phyloP scores from a whole-genome alignment of 2,113 vertebrate species.

The Elephas maximus region DNA sequence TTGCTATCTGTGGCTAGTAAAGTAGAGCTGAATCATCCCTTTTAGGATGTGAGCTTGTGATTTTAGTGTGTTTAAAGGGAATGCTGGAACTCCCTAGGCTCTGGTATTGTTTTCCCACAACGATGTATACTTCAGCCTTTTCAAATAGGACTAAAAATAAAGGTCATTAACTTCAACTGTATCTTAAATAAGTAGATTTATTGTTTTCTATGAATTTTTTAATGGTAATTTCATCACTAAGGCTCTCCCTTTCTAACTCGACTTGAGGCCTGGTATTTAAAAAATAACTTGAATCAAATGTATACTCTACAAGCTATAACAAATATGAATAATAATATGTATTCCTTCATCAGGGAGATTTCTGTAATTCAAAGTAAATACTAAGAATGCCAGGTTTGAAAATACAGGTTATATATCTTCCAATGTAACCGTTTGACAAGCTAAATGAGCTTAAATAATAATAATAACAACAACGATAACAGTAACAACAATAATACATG shows the following conservation, averaged over 20 bases:
- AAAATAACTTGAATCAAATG: slow-evolving; percentile 59
- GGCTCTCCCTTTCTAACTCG: slow-evolving; percentile 9
- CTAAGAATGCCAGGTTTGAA: background rate
- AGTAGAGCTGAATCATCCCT: background rate
- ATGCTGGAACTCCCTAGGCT: background rate
- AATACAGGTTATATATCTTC: background rate
- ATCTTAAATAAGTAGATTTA: slow-evolving; percentile 35
- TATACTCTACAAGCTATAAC: background rate
- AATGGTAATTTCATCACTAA: background rate
- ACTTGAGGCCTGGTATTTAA: slow-evolving; percentile 45
- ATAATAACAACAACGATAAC: background rate
- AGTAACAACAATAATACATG: background rate
- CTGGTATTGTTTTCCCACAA: slow-evolving; percentile 31
- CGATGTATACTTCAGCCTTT: background rate
- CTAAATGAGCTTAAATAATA: background rate
- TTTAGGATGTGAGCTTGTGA: background rate
- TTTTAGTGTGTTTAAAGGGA: background rate
- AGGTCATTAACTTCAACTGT: background rate
- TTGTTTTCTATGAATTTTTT: background rate
- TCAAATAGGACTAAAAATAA: slow-evolving; percentile 23
- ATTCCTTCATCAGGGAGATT: slow-evolving; percentile 58
- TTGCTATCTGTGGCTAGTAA: background rate
- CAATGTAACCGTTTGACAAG: background rate
- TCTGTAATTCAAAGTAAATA: slow-evolving; percentile 42
- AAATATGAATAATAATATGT: background rate